Conservation (phyloP, 2,113 vertebrate species). For the Xiphias gladius region DNA sequence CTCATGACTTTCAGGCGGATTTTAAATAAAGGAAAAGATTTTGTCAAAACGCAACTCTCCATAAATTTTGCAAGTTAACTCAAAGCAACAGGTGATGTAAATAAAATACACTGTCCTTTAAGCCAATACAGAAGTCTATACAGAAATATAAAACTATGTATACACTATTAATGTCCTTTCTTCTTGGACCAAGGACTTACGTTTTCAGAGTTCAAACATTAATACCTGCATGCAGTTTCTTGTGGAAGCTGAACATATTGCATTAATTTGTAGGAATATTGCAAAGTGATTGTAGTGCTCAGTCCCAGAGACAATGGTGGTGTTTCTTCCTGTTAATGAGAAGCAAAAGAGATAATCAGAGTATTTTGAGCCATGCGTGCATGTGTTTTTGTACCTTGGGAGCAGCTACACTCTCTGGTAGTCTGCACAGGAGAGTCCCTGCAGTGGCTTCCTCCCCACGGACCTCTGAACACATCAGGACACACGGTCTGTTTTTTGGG, state of each 20-base stretch:
- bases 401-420: conserved; percentile 89
- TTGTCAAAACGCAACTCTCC: too few species aligned
- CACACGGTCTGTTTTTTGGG: conserved; percentile 92
- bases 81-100: too few species aligned
- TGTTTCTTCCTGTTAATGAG: neutral
- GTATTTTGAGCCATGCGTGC: neutral
- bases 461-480: conserved; percentile 95
- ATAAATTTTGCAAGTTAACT: too few species aligned
- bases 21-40: too few species aligned
- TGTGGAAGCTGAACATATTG: neutral
- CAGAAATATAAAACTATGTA: too few species aligned
- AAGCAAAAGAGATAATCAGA: neutral
- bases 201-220: neutral
- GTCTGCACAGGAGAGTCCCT: conserved; percentile 97
- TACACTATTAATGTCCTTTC: too few species aligned
- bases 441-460: conserved; percentile 94
- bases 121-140: too few species aligned
- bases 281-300: neutral
- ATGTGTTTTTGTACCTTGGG: conserved; percentile 85
- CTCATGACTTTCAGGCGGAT: too few species aligned
- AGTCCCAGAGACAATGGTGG: neutral
- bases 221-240: neutral
- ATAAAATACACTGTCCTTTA: too few species aligned
- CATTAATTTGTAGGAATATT: neutral
- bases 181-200: too few species aligned